A percentile compares a stretch with the other conserved stretches of the same genome.
Conservation (phyloP, 2,113 vertebrate species). For the Donacobius atricapilla region DNA sequence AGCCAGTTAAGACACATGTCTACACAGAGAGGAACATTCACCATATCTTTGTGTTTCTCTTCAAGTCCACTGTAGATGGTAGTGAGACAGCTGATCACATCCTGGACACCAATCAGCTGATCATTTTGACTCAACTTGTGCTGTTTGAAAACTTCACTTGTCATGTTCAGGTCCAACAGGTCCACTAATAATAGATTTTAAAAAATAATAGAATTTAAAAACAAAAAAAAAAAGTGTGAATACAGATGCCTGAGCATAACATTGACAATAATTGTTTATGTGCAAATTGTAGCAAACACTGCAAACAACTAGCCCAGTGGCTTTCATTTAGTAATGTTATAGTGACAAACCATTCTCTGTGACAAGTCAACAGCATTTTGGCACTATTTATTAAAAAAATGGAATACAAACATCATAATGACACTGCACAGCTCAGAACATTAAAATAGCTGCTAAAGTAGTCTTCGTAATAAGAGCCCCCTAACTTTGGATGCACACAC, state of each 20-base stretch:
- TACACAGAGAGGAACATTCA: conserved; percentile 93
- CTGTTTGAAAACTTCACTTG: conserved; percentile 89
- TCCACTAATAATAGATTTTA: conserved; percentile 79
- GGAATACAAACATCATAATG: not conserved
- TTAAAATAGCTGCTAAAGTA: not conserved
- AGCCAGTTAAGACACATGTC: conserved; percentile 99
- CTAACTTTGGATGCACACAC: not conserved
- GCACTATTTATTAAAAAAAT: not conserved
- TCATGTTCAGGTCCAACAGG: conserved; percentile 87
- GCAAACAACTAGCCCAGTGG: not conserved
- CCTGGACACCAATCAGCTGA: conserved; percentile 87
- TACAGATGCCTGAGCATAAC: not conserved
- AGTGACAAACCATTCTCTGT: not conserved
- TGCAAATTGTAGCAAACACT: not conserved
- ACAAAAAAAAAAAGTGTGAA: not conserved
- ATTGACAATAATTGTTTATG: not conserved
- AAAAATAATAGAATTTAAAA: not conserved
- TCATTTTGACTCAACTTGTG: conserved; percentile 89
- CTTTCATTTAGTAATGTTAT: not conserved
- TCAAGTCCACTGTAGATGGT: conserved; percentile 91
- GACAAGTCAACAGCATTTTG: not conserved
- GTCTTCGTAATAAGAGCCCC: not conserved
- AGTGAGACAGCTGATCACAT: conserved; percentile 92
- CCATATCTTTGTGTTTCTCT: conserved; percentile 91
- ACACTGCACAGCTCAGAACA: not conserved